Evolutionary conservation across 2,888 invertebrate genomes (phyloP).

Genomic region (Mesochorus sp.): DNA sequence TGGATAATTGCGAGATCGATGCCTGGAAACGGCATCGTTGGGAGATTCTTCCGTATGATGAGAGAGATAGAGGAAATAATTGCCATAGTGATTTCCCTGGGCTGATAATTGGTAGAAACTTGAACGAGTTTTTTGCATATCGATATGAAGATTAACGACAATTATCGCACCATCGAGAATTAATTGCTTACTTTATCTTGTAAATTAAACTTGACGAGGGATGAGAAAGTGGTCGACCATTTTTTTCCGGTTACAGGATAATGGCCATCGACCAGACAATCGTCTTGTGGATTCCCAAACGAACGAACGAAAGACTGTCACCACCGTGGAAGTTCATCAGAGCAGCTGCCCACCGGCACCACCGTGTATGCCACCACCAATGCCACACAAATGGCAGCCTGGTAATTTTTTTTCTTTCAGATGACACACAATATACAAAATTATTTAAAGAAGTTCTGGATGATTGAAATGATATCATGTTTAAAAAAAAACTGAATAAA

Average conservation of each 20-base stretch:
- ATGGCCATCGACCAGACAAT: constrained; percentile 70
- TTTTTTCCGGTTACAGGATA: constrained; percentile 68
- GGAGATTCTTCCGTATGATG: not conserved
- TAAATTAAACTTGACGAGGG: not conserved
- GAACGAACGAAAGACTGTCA: constrained; percentile 85
- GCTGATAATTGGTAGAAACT: constrained; percentile 5
- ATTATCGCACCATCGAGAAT: not conserved
- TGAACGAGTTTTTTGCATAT: not conserved
- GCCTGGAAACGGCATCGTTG: not conserved
- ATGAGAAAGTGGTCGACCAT: not conserved
- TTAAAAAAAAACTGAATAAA: no score
- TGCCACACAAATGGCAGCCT: constrained; percentile 79
- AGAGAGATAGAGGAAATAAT: not conserved
- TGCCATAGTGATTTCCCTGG: not conserved
- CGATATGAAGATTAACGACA: not conserved
- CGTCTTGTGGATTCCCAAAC: constrained; percentile 66
- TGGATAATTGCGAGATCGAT: constrained; percentile 30
- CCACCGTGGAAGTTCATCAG: constrained; percentile 89
- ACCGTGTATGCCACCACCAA: constrained; percentile 76
- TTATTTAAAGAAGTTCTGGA: no score
- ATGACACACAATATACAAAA: not conserved
- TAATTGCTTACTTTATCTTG: not conserved
- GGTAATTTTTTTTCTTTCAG: constrained; percentile 67
- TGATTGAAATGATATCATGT: no score
- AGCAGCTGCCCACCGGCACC: constrained; percentile 78